Evolutionary conservation across 2,888 invertebrate genomes (phyloP), one percentile per base, ranked within the genome.

Genomic region (Polylopha cassiicola): DNA sequence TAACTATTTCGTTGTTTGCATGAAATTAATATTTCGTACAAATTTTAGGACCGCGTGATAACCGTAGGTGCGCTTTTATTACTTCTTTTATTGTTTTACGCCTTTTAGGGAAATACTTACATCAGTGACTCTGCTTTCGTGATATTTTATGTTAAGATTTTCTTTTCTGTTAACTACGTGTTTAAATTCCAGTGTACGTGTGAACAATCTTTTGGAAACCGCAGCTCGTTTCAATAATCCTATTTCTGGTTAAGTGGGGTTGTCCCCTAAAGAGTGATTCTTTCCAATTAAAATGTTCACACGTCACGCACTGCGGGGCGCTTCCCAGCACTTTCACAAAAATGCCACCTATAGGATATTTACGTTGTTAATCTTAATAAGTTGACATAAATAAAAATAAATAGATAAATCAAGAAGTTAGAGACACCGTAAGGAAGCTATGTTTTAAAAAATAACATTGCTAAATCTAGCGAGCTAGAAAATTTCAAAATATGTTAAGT

Each of bases 221-320:
- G 16, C 45, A 43, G 46, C 44, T 41, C 42, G 43, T 58, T 60
- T 58, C 56, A 61, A 63, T 61, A 64, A 59, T 65, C 56, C 55
- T 63, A 63, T 63, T 66, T 61, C 44, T 57, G 53, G 50, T 50
- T 48, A 58, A 54, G 51, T 60, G 58, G 73, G 73, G 63, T 62
- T 60, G 71, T 69, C 65, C 75, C 75, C 65, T 53, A 51, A 50
- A 51, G 55, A 58, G 51, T 53, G 56, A 58, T 58, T 62, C 56
- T 52, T 49, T 53, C 72, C 79, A 82, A 84, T 82, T 84, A 82
- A 78, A 80, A 66, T 73, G 75, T 82, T 82, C 84, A 82, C 84
- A 84, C 84, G 72, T 82, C 65, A 54, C 41, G 50, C 80, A 34
- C 80, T 62, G 78, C 77, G 77, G 81, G 80, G 63, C 46, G 55